Conservation (phyloP, 1,140 invertebrate species). For the Thaumetopoea pityocampa region DNA sequence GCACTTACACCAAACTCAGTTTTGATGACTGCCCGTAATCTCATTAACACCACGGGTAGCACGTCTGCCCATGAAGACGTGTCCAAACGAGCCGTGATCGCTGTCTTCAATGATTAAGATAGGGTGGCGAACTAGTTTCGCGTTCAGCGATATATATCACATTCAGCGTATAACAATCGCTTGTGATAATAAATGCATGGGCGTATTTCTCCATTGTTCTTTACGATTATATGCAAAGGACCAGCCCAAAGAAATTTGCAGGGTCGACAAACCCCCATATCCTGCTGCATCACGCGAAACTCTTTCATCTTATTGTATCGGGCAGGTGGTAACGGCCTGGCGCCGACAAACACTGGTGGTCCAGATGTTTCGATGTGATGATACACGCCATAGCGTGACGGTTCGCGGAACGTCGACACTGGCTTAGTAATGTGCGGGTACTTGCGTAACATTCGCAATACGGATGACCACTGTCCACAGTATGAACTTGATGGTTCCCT, state of each 20-base stretch:
- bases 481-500: too few relatives aligned
- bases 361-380: not conserved
- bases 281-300: not conserved
- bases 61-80: not conserved
- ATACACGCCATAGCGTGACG: not conserved
- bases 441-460: not conserved
- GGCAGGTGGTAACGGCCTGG: not conserved
- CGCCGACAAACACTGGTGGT: not conserved
- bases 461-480: not conserved
- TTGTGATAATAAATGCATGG: too few relatives aligned
- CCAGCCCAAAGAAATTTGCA: not conserved
- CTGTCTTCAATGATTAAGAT: not conserved
- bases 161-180: too few relatives aligned
- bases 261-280: not conserved
- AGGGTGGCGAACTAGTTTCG: too few relatives aligned
- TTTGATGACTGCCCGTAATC: too few relatives aligned
- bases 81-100: not conserved
- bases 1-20: too few relatives aligned
- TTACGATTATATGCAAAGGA: too few relatives aligned
- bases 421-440: not conserved
- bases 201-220: too few relatives aligned
- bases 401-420: not conserved
- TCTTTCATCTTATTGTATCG: not conserved
- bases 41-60: not conserved
- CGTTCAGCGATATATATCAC: too few relatives aligned